phyloP scores from a whole-genome alignment of 1,140 invertebrate genomes.

The Mizuhopecten yessoensis region DNA sequence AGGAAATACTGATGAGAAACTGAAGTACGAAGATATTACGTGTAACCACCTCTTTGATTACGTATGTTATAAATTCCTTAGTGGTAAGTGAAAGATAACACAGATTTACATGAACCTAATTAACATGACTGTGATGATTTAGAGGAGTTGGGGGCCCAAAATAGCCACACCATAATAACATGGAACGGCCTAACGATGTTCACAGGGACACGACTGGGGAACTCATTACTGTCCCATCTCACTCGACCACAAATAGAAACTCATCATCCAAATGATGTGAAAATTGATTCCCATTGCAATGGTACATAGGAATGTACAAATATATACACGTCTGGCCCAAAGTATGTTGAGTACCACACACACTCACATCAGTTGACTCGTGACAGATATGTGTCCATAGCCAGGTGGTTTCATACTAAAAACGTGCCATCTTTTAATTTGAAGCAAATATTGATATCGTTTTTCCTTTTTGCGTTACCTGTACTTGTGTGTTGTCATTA shows the following conservation, averaged over 20 bases:
- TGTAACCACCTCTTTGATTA: no score
- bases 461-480: no score
- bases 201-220: not conserved
- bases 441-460: not conserved
- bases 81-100: no score
- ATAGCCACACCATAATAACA: not conserved
- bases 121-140: not conserved
- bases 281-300: conserved; percentile 4
- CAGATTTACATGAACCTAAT: conserved; percentile 3
- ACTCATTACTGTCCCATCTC: conserved; percentile 1
- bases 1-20: not conserved
- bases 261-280: conserved; percentile 11
- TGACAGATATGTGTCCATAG: not conserved
- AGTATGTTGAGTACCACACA: not conserved
- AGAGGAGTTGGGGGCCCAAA: not conserved
- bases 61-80: no score
- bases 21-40: no score
- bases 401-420: not conserved
- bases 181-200: not conserved
- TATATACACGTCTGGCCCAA: not conserved
- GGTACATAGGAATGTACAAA: not conserved
- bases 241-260: conserved; percentile 19
- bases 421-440: not conserved
- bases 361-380: not conserved
- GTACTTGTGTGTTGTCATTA: no score